A percentile compares a stretch with the other conserved stretches of the same genome.
Conservation (phyloP, 2,113 vertebrate species). For the Trichomycterus rosablanca region DNA sequence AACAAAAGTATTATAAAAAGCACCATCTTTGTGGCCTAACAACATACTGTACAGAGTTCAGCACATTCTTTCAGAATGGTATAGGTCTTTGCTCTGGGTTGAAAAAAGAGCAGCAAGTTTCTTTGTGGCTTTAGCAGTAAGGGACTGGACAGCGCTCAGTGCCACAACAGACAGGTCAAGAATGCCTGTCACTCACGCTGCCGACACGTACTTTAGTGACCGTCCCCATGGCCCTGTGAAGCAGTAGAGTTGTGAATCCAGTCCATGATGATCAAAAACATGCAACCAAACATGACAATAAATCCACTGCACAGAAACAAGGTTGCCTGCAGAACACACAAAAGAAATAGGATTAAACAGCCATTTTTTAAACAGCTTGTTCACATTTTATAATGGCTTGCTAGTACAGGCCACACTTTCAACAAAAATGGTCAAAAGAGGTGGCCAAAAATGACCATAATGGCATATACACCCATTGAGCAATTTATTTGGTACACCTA, state of each 20-base stretch:
- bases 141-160: conserved; percentile 4
- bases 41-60: conserved; percentile 76
- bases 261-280: conserved; percentile 86
- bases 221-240: conserved; percentile 42
- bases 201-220: conserved; percentile 51
- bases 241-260: conserved; percentile 69
- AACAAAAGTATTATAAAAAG: conserved; percentile 48
- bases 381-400: neutral
- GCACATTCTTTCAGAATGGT: conserved; percentile 98
- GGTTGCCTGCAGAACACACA: conserved; percentile 68
- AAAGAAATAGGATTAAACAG: conserved; percentile 15
- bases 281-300: conserved; percentile 84
- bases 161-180: neutral
- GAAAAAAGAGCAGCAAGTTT: conserved; percentile 43
- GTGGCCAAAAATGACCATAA: too few relatives aligned
- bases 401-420: too few relatives aligned
- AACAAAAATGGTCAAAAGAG: too few relatives aligned
- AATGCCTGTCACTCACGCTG: conserved; percentile 3
- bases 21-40: conserved; percentile 85
- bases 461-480: too few relatives aligned
- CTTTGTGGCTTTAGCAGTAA: conserved; percentile 12
- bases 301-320: conserved; percentile 81
- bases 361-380: conserved; percentile 5
- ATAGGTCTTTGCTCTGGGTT: conserved; percentile 74
- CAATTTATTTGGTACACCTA: too few relatives aligned